Conservation (phyloP, 2,888 invertebrate genomes). For the Pycnomerus fuliginosus region DNA sequence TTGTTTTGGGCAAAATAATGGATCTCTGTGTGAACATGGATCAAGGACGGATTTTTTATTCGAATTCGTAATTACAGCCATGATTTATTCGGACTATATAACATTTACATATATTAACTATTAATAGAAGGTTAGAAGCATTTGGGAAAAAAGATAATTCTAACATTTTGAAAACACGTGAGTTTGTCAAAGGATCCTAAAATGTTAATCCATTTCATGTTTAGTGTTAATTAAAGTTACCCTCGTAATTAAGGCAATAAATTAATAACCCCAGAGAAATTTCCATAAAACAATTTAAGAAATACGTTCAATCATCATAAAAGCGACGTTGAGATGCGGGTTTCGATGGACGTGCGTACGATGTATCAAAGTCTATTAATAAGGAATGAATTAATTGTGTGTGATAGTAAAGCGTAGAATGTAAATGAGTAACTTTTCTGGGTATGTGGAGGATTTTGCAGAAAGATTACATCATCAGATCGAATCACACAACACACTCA, state of each 20-base stretch:
- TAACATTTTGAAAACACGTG: too few relatives aligned
- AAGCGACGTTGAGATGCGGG: constrained; percentile 23
- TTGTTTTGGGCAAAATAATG: constrained; percentile 33
- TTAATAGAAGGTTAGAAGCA: too few relatives aligned
- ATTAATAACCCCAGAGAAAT: constrained; percentile 16
- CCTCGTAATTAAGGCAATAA: constrained; percentile 9
- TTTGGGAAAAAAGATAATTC: too few relatives aligned
- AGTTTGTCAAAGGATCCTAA: too few relatives aligned
- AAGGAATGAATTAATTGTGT: too few relatives aligned
- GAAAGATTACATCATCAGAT: constrained; percentile 18
- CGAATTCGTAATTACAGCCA: too few relatives aligned
- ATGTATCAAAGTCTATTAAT: constrained; percentile 3
- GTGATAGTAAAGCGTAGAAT: too few relatives aligned
- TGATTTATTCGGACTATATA: too few relatives aligned
- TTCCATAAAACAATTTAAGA: constrained; percentile 17
- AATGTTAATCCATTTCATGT: too few relatives aligned
- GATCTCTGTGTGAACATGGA: constrained; percentile 21
- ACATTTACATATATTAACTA: too few relatives aligned
- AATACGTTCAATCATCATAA: constrained; percentile 29
- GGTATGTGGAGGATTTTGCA: constrained; percentile 19
- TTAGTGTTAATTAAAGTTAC: too few relatives aligned
- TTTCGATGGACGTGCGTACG: neutral
- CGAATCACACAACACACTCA: too few relatives aligned
- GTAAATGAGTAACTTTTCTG: constrained; percentile 23
- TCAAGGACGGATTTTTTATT: constrained; percentile 13